A percentile compares a stretch with the other conserved stretches of the same genome.
Evolutionary conservation across 2,113 vertebrate genomes (phyloP).

Genomic region (Trichechus manatus): DNA sequence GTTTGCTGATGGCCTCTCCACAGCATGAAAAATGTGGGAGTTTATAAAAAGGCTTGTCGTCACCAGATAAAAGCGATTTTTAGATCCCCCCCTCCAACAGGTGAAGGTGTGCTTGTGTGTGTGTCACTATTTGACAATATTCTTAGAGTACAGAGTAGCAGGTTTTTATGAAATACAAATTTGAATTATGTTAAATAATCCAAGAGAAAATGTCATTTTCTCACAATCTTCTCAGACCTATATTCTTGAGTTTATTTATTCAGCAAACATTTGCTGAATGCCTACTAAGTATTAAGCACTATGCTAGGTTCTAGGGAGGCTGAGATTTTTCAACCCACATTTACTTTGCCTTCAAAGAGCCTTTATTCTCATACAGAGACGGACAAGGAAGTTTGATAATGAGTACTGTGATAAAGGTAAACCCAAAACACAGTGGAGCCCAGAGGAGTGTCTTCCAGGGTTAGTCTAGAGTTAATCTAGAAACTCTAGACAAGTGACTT

Average conservation of each 20-base stretch:
- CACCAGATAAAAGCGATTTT: constrained; percentile 36
- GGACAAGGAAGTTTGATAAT: background rate
- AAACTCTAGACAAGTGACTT: background rate
- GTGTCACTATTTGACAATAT: background rate
- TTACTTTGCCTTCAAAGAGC: constrained; percentile 28
- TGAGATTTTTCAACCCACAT: constrained; percentile 25
- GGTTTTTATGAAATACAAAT: constrained; percentile 65
- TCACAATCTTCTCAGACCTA: constrained; percentile 39
- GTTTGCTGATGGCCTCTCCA: constrained; percentile 38
- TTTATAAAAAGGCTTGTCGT: background rate
- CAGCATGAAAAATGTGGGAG: background rate
- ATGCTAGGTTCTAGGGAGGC: background rate
- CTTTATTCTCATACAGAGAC: background rate
- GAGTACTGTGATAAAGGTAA: background rate
- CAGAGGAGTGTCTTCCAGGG: background rate
- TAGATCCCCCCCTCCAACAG: background rate
- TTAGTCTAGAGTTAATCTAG: background rate
- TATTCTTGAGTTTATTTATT: constrained; percentile 56
- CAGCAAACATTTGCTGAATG: constrained; percentile 50
- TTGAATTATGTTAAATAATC: constrained; percentile 70
- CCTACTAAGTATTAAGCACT: constrained; percentile 42
- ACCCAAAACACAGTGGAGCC: background rate
- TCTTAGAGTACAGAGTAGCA: constrained; percentile 57
- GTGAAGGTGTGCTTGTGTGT: background rate
- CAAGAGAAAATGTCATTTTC: constrained; percentile 54